Evolutionary conservation across 2,888 invertebrate genomes (phyloP).

Genomic region (Pasiphila rectangulata): DNA sequence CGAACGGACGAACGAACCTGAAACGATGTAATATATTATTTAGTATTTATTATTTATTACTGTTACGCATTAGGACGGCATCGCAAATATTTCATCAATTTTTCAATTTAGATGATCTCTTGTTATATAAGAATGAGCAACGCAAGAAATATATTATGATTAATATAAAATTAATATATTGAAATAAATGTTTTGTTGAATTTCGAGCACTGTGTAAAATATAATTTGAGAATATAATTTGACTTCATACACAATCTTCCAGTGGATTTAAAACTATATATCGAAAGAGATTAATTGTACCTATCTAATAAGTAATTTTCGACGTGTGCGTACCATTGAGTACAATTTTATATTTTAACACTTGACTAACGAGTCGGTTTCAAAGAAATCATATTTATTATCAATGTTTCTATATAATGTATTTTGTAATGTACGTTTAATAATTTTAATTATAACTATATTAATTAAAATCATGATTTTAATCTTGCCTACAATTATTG

Average conservation of each 20-base stretch:
- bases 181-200: slow-evolving; percentile 36
- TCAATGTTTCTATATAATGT: slow-evolving; percentile 42
- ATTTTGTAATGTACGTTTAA: slow-evolving; percentile 40
- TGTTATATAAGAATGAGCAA: slow-evolving; percentile 34
- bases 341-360: slow-evolving; percentile 51
- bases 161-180: slow-evolving; percentile 8
- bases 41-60: slow-evolving; percentile 68
- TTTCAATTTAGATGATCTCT: slow-evolving; percentile 41
- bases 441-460: slow-evolving; percentile 39
- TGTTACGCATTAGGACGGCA: slow-evolving; percentile 34
- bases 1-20: slow-evolving; percentile 54
- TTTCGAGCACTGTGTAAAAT: slow-evolving; percentile 28
- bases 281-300: slow-evolving; percentile 42
- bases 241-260: slow-evolving; percentile 45
- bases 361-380: slow-evolving; percentile 58
- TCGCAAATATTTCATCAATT: slow-evolving; percentile 33
- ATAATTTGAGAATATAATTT: slow-evolving; percentile 37
- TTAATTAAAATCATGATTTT: slow-evolving; percentile 51
- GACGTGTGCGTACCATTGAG: slow-evolving; percentile 43
- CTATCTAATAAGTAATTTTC: slow-evolving; percentile 29
- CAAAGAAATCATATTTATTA: slow-evolving; percentile 59
- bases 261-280: slow-evolving; percentile 40
- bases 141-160: slow-evolving; percentile 14
- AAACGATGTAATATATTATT: slow-evolving; percentile 70
- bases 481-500: slow-evolving; percentile 64